Evolutionary conservation across 2,888 invertebrate species (phyloP).

Genomic region (Cephus sareptanus): DNA sequence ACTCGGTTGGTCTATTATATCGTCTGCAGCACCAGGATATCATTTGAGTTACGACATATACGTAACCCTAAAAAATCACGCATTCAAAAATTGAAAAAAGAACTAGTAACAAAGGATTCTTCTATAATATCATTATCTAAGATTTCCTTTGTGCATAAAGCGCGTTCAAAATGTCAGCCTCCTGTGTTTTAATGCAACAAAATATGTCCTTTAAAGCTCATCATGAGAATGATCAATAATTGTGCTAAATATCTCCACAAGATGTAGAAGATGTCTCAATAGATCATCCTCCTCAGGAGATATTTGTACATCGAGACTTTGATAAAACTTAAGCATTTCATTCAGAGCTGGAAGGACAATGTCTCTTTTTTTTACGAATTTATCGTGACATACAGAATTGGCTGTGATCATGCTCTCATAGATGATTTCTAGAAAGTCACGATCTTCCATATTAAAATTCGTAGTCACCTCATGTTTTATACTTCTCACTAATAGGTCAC

Average conservation of each 20-base stretch:
- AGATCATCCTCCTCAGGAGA: conserved; percentile 35
- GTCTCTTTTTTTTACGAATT: conserved; percentile 36
- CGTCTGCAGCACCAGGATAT: background rate
- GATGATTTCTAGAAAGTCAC: conserved; percentile 62
- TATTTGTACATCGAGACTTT: conserved; percentile 26
- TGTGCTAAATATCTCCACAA: conserved; percentile 35
- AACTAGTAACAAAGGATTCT: background rate
- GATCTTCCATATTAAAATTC: conserved; percentile 57
- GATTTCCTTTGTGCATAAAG: background rate
- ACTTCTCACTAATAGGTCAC: conserved; percentile 56
- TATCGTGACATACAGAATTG: conserved; percentile 45
- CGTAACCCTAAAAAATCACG: background rate
- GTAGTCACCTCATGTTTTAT: conserved; percentile 47
- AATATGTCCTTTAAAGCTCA: conserved; percentile 34
- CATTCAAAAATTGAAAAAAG: background rate
- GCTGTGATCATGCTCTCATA: conserved; percentile 53
- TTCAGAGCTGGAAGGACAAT: conserved; percentile 36
- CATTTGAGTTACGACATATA: background rate
- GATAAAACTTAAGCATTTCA: conserved; percentile 38
- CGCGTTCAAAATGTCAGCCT: background rate
- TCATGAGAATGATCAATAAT: conserved; percentile 35
- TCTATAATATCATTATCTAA: background rate
- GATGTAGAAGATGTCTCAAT: conserved; percentile 30
- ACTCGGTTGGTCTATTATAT: background rate
- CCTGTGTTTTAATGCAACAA: background rate